These are phyloP conservation scores for Trachelus stipa DNA, from an alignment of 2,888 invertebrate genomes.

Conservation along the genomic window DNA sequence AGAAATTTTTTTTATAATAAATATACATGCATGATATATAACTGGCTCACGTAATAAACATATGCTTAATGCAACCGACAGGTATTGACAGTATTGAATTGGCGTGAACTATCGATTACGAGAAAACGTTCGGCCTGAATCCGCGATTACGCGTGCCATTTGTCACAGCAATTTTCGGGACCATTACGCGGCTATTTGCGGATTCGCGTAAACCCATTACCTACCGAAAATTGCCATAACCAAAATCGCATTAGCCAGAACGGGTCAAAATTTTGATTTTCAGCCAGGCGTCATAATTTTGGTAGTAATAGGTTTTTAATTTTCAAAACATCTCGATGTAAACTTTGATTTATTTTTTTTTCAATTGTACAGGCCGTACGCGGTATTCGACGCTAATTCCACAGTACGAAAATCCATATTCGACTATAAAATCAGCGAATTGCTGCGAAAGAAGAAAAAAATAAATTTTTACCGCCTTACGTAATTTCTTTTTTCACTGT, in stretches of 20 bases:
- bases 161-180: constrained; percentile 32
- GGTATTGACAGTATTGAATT: no score
- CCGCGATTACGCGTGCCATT: not conserved
- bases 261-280: constrained; percentile 45
- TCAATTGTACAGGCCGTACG: no score
- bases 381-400: no score
- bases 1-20: no score
- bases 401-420: no score
- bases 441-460: not conserved
- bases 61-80: no score
- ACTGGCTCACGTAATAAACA: no score
- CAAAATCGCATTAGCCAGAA: constrained; percentile 33
- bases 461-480: not conserved
- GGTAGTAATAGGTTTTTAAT: no score
- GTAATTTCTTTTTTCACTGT: not conserved
- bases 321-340: no score
- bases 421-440: not conserved
- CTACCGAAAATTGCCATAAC: constrained; percentile 40
- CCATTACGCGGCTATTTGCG: constrained; percentile 41
- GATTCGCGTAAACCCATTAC: constrained; percentile 12
- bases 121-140: not conserved
- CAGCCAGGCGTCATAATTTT: not conserved
- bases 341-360: no score
- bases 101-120: not conserved
- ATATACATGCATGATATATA: no score